Conservation (phyloP, 2,797 vertebrate genomes). For the Novumbra hubbsi region DNA sequence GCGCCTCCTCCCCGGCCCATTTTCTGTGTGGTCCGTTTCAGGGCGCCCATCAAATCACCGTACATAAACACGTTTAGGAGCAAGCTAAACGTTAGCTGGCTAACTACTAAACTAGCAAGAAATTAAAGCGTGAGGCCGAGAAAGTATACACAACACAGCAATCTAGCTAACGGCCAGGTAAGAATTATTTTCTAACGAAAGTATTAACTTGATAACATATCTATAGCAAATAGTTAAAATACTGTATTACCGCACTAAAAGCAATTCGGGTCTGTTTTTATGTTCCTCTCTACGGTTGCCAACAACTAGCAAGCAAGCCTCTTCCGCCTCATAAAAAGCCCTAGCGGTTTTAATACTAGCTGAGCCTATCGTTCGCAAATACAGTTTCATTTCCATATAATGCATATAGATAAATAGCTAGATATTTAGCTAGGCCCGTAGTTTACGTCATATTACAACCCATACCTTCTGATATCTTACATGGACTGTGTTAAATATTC, state of each 20-base stretch:
- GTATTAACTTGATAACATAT: background rate
- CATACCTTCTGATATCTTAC: background rate
- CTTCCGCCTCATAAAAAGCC: slow-evolving; percentile 6
- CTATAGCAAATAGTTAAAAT: background rate
- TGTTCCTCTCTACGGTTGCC: background rate
- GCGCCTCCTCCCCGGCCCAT: no score
- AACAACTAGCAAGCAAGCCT: slow-evolving; percentile 1
- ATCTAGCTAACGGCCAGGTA: slow-evolving; percentile 10
- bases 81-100: slow-evolving; percentile 42
- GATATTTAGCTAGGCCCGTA: background rate
- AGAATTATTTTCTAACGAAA: background rate
- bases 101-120: slow-evolving; percentile 50
- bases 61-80: slow-evolving; percentile 1
- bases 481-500: background rate
- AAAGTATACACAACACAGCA: background rate
- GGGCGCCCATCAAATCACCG: background rate
- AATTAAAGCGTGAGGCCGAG: background rate
- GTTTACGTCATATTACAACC: slow-evolving; percentile 1
- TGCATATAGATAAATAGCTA: background rate
- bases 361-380: background rate
- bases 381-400: no score
- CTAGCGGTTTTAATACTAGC: background rate
- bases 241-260: background rate
- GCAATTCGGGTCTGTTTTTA: background rate
- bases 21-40: background rate